Evolutionary conservation across 1,140 invertebrate genomes (phyloP), one percentile per base, ranked within the genome.

Genomic region (Bombyx mori): DNA sequence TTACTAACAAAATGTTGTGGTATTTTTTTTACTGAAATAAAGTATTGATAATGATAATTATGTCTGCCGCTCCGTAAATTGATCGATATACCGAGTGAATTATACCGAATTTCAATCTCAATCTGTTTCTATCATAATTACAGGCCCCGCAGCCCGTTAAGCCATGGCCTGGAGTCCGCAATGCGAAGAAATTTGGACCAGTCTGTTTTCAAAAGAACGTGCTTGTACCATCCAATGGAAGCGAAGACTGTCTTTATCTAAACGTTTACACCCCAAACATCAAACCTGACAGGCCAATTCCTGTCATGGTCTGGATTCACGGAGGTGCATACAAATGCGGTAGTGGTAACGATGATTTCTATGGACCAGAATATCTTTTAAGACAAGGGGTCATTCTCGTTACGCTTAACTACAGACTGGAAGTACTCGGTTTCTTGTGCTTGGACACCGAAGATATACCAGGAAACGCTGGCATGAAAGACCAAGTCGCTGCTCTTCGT

Each of bases 401-500:
- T 1, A 76, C 73, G 7, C 46, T 75, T 9, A 75, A 75, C 52
- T 75, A 71, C 49, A 62, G 73, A 51, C 58, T 75, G 3, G 71
- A 65, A 48, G 51, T 65, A 7, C 50, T 76, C 0, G 73, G 73
- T 0, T 76, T 76, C 8, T 67, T 89, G 52, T 90, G 70, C 42
- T 91, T 81, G 61, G 87, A 75, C 58, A 88, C 78, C 42, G 89
- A 82, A 82, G 91, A 80, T 71, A 90, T 89, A 6, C 92, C 92
- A 1, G 93, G 93, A 1, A 94, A 94, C 70, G 90, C 89, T 22
- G 93, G 92, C 0, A 80, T 94, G 57, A 89, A 91, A 66, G 92
- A 93, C 61, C 91, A 92, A 68, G 82, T 91, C 18, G 73, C 91
- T 66, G 93, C 91, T 1, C 60, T 92, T 44, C 80, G 89, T 67